Evolutionary conservation across 35 echinoderm and acorn worm species (phyloP).

Genomic region (Amphiura filiformis): DNA sequence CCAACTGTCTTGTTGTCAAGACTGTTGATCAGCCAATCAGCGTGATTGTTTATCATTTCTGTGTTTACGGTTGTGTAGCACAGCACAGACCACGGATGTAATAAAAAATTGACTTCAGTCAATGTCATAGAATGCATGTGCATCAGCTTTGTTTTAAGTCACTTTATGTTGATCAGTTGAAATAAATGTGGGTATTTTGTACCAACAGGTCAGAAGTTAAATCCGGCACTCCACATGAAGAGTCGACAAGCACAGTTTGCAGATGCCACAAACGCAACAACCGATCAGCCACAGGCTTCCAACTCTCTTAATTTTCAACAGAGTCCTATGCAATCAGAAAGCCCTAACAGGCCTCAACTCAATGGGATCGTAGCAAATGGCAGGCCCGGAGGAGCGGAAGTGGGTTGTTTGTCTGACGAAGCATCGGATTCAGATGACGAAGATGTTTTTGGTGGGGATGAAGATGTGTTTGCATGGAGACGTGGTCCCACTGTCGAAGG

Average conservation of each 20-base stretch:
- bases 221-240: not conserved
- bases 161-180: no score
- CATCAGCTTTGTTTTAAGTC: no score
- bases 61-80: no score
- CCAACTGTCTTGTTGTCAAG: no score
- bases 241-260: not conserved
- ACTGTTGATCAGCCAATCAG: no score
- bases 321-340: not conserved
- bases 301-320: not conserved
- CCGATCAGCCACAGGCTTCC: not conserved
- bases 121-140: no score
- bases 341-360: not conserved
- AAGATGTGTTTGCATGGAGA: not conserved
- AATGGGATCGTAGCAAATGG: not conserved
- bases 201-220: constrained; percentile 1
- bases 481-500: not conserved
- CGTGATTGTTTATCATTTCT: no score
- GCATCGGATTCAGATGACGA: not conserved
- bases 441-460: not conserved
- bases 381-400: not conserved
- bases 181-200: no score
- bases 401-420: not conserved
- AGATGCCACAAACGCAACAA: not conserved
- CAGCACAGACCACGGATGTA: no score
- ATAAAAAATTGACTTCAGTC: no score